Base-by-base conservation (phyloP, 2,113 vertebrate genomes). In the Phyllostomus discolor region DNA sequence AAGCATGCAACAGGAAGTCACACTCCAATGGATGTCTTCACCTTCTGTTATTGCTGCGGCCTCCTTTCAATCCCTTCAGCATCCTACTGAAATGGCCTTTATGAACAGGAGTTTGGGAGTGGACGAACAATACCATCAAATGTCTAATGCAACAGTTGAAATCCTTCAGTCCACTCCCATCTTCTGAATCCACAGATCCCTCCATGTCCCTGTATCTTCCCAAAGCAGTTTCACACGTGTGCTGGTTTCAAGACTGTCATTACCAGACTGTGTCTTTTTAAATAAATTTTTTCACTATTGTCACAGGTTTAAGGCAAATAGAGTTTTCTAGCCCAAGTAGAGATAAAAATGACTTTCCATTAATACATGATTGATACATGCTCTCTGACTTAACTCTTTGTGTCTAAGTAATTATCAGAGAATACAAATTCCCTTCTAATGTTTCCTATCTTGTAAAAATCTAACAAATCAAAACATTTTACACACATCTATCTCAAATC, bases 111-210 rank as follows among this genome's bases (percentile, higher is more conserved):
- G 88, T 93, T 95, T 80, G 88, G 88, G 82, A 62, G 72, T 78
- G 90, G 85, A 92, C 96, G 95, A 96, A 95, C 81, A 88, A 93
- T 66, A 90, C 92, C 86, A 94, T 59, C 92, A 97, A 94, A 91
- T 79, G 80, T 86, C 93, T 76, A 91, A 91, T 83, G 57, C 84
- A 92, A 64, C 59, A 79, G 26, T 91, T 91, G 82, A 95, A 95
- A 97, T 75, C 67, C 89, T 96, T 95, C 33, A 15, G 83, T 46
- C 43, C 20, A 24, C 73, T 84, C 91, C 46, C 10, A 89, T 75
- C 26, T 95, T 50, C 46, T 52, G 26, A 93, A 67, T 72, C 43
- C 86, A 14, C 16, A 93, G 50, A 91, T 62, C 82, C 67, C 16
- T 54, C 52, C 80, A 1, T 50, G 17, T 28, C 62, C 52, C 33